Evolutionary conservation across 2,888 invertebrate species (phyloP), one percentile per base, ranked within the genome.

Genomic region (Hirtodrosophila confusa): DNA sequence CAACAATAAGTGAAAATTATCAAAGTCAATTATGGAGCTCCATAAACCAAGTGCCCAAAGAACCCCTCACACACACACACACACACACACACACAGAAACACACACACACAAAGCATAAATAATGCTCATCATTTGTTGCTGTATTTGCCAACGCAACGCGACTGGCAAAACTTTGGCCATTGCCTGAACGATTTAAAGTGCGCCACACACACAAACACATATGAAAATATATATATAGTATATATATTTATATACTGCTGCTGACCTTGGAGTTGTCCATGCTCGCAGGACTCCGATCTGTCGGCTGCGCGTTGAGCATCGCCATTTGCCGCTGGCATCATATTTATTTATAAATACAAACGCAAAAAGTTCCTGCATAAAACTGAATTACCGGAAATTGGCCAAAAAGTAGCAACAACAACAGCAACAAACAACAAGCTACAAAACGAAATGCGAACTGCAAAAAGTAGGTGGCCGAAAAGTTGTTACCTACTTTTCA

Each of bases 311-410:
- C 49, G 48, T 33, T 50, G 48, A 55, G 58, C 67, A 63, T 48
- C 54, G 53, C 58, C 62, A 63, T 58, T 73, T 61, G 69, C 75
- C 63, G 47, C 50, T 69, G 69, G 65, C 78, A 75, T 67, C 82
- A 85, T 80, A 80, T 87, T 82, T 83, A 87, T 86, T 83, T 86
- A 80, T 74, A 78, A 80, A 87, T 74, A 73, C 73, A 76, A 83
- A 72, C 80, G 84, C 69, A 78, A 86, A 87, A 86, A 88, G 88
- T 87, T 88, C 78, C 71, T 77, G 83, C 86, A 86, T 88, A 86
- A 86, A 86, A 88, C 88, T 86, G 84, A 88, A 86, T 86, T 88
- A 86, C 86, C 83, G 84, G 88, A 86, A 88, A 88, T 86, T 88
- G 84, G 88, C 82, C 85, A 78, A 80, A 86, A 80, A 84, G 62